Evolutionary conservation across 1,140 invertebrate genomes (phyloP).

Genomic region (Bombus vancouverensis): DNA sequence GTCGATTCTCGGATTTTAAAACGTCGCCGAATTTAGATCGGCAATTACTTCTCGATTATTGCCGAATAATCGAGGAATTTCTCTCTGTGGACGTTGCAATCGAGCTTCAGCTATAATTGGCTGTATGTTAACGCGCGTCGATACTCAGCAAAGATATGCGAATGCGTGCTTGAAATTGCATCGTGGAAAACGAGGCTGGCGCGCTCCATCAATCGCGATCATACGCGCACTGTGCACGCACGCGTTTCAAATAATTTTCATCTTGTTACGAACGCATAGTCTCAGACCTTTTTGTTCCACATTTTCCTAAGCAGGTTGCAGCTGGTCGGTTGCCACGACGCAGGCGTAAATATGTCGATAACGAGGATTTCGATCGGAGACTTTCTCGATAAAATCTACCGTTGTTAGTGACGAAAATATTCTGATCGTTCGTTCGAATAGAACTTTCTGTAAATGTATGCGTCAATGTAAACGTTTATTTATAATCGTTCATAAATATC

Average conservation of each 20-base stretch:
- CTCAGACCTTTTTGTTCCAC: neutral
- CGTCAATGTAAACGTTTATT: no score
- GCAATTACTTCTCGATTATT: neutral
- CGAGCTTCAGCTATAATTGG: constrained; percentile 15
- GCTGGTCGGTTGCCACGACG: no score
- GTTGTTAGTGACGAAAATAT: no score
- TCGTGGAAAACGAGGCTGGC: neutral
- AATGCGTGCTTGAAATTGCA: constrained; percentile 24
- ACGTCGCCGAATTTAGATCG: no score
- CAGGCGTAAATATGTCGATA: no score
- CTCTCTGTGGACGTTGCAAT: neutral
- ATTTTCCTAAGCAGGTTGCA: neutral
- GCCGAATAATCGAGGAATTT: constrained; percentile 15
- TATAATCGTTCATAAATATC: no score
- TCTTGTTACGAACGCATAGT: neutral
- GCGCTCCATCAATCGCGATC: neutral
- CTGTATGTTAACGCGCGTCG: neutral
- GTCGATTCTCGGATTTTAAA: no score
- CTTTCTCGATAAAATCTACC: no score
- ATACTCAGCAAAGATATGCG: constrained; percentile 30
- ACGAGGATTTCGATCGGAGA: no score
- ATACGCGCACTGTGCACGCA: neutral
- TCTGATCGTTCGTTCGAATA: no score
- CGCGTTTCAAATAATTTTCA: neutral
- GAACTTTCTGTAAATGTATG: no score